Percentiles rank a stretch among this genome's conserved stretches.
Evolutionary conservation across 2,113 vertebrate species (phyloP).

Genomic region (Pungitius pungitius): DNA sequence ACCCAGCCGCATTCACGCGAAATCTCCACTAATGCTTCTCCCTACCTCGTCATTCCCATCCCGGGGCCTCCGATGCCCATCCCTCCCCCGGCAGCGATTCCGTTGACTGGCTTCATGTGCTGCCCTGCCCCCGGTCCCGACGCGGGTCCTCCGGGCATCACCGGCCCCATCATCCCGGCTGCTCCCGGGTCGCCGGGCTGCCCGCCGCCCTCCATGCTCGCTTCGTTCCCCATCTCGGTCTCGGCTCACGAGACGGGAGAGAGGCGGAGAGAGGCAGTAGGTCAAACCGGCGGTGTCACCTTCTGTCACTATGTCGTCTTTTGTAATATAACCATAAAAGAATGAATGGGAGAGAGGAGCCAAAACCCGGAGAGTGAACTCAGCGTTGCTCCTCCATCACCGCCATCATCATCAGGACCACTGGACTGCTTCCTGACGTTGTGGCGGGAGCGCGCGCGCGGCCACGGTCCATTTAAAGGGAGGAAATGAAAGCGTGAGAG

Average conservation of each 20-base stretch:
- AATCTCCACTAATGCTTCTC: conserved; percentile 21
- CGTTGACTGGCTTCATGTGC: conserved; percentile 82
- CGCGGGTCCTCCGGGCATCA: conserved; percentile 70
- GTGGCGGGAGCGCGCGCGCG: conserved; percentile 65
- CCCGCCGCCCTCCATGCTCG: conserved; percentile 83
- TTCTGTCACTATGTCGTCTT: conserved; percentile 26
- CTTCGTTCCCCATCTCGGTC: conserved; percentile 84
- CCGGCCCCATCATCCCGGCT: conserved; percentile 71
- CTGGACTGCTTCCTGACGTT: conserved; percentile 67
- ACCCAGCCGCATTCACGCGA: conserved; percentile 15
- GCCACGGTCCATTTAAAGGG: conserved; percentile 1
- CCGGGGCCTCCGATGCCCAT: conserved; percentile 76
- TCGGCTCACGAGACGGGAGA: conserved; percentile 67
- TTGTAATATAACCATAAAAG: background rate
- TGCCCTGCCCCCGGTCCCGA: conserved; percentile 72
- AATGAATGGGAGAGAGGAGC: conserved; percentile 40
- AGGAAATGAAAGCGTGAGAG: conserved; percentile 29
- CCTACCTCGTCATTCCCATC: conserved; percentile 78
- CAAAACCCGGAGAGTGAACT: conserved; percentile 65
- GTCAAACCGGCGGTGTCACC: conserved; percentile 43
- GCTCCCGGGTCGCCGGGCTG: conserved; percentile 75
- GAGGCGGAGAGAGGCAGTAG: conserved; percentile 46
- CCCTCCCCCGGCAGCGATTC: conserved; percentile 80
- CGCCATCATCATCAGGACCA: conserved; percentile 79
- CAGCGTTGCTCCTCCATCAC: conserved; percentile 79